A percentile compares a stretch with the other conserved stretches of the same genome.
phyloP scores from a whole-genome alignment of 2,797 vertebrate genomes.

The Onychomys torridus region DNA sequence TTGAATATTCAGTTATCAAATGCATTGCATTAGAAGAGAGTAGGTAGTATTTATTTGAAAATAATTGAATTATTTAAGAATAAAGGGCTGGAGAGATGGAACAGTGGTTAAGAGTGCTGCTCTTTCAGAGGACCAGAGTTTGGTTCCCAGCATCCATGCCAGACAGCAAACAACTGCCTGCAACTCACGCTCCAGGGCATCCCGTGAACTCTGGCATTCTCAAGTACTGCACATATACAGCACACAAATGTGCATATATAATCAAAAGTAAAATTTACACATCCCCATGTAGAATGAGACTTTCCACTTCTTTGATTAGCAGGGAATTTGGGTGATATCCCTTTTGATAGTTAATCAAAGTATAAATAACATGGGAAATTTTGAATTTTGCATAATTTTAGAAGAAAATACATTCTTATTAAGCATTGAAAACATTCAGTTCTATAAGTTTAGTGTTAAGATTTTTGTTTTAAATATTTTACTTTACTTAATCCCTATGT shows the following conservation, averaged over 20 bases:
- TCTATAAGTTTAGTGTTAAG: background rate
- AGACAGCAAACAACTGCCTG: background rate
- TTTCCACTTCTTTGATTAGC: background rate
- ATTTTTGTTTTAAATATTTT: conserved; percentile 37
- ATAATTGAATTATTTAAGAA: background rate
- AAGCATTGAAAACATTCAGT: background rate
- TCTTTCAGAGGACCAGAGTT: background rate
- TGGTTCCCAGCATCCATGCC: background rate
- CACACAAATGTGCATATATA: too few species aligned
- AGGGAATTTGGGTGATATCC: background rate
- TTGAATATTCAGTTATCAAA: conserved; percentile 2
- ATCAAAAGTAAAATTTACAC: background rate
- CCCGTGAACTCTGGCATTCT: background rate
- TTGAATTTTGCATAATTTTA: conserved; percentile 29
- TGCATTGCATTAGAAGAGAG: background rate
- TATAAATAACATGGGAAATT: background rate
- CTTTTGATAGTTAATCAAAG: conserved; percentile 4
- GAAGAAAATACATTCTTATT: background rate
- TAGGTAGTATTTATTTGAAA: conserved; percentile 27
- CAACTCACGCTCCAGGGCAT: background rate
- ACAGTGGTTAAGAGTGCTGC: background rate
- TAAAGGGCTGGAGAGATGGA: background rate
- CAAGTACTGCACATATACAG: background rate
- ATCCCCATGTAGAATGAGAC: background rate
- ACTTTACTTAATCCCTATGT: conserved; percentile 9